phyloP scores from a whole-genome alignment of 2,888 invertebrate species.

The Pristionchus exspectatus region DNA sequence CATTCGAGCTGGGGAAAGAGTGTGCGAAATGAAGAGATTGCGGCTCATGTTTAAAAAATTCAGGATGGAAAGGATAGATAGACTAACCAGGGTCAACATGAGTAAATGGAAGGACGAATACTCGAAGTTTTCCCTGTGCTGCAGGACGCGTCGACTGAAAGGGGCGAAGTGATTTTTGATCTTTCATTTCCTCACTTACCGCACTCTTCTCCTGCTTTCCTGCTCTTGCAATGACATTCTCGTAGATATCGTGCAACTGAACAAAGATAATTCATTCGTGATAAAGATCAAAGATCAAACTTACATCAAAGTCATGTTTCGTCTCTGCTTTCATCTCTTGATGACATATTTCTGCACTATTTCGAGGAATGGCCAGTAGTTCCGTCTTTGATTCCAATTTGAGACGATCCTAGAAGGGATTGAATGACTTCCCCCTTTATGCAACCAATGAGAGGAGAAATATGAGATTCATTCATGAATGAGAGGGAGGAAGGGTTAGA shows the following conservation, averaged over 20 bases:
- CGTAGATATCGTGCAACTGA: slow-evolving; percentile 65
- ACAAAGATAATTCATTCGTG: slow-evolving; percentile 30
- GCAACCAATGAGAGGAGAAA: background rate
- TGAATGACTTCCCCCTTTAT: slow-evolving; percentile 13
- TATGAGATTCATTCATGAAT: background rate
- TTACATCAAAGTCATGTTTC: slow-evolving; percentile 35
- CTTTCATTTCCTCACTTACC: slow-evolving; percentile 4
- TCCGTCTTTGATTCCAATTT: background rate
- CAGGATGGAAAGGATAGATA: background rate
- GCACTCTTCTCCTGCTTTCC: background rate
- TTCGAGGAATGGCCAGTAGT: background rate
- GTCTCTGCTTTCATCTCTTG: slow-evolving; percentile 11
- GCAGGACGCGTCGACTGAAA: slow-evolving; percentile 20
- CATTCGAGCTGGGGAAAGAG: too few species aligned
- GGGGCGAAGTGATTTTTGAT: background rate
- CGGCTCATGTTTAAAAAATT: too few species aligned
- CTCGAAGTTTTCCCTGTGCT: slow-evolving; percentile 62
- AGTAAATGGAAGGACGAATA: slow-evolving; percentile 70
- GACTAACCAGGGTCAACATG: slow-evolving; percentile 71
- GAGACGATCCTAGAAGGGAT: slow-evolving; percentile 21
- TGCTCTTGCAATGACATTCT: slow-evolving; percentile 52
- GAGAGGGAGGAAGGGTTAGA: background rate
- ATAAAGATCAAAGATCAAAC: background rate
- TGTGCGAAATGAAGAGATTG: background rate
- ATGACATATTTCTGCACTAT: slow-evolving; percentile 14